Percentiles rank a stretch among this genome's conserved stretches.
These are phyloP conservation scores for Cantharis lateralis DNA, from an alignment of 2,888 invertebrate species.

Conservation along the genomic window DNA sequence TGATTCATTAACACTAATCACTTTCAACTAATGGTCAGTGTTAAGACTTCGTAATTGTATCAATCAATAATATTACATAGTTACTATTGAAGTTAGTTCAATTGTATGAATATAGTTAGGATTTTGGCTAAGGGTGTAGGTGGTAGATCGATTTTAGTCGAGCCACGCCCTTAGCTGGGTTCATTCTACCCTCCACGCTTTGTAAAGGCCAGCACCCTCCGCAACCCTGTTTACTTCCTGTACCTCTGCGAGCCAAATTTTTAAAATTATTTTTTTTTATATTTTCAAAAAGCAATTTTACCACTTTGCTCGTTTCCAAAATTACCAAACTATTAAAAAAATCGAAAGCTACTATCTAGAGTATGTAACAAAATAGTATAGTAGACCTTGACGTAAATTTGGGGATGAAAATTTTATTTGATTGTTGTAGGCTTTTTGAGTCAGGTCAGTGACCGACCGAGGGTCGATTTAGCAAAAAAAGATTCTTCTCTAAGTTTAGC, in stretches of 20 bases:
- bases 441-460: not conserved
- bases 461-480: not conserved
- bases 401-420: not conserved
- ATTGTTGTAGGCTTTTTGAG: not conserved
- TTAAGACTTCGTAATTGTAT: not conserved
- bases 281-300: not conserved
- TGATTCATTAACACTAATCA: not conserved
- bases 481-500: not conserved
- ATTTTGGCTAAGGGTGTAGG: conserved; percentile 29
- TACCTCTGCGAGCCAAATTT: not conserved
- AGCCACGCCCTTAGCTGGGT: conserved; percentile 47
- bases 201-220: conserved; percentile 28
- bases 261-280: not conserved
- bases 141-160: conserved; percentile 43
- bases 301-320: not conserved
- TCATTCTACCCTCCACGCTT: conserved; percentile 33
- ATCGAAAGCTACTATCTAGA: too few relatives aligned
- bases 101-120: conserved; percentile 18
- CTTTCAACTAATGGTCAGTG: not conserved
- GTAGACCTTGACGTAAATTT: not conserved
- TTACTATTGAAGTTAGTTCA: not conserved
- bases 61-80: not conserved
- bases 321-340: not conserved
- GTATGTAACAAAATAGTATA: not conserved
- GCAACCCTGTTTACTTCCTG: conserved; percentile 28